Percentiles rank a stretch among this genome's conserved stretches.
phyloP scores from a whole-genome alignment of 1,140 invertebrate species.

The Sminthurides bifidus region DNA sequence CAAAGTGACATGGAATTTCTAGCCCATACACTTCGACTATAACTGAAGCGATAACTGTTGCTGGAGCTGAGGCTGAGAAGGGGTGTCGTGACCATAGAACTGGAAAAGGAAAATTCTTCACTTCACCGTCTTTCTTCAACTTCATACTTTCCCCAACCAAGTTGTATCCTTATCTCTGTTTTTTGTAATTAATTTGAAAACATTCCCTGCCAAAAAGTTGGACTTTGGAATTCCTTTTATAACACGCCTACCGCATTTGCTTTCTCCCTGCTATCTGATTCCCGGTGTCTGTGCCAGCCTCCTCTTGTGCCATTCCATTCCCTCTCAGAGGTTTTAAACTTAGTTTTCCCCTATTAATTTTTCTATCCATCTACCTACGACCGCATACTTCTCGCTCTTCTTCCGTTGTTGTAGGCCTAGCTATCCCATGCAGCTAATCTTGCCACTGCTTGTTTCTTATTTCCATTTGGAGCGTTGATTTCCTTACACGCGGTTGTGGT shows the following conservation, averaged over 20 bases:
- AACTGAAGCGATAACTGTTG: too few species aligned
- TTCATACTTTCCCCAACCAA: too few species aligned
- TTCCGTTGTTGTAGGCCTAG: neutral
- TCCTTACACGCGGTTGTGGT: conserved; percentile 8
- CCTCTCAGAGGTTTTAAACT: neutral
- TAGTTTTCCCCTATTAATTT: too few species aligned
- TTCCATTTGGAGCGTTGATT: neutral
- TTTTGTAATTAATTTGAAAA: conserved; percentile 33
- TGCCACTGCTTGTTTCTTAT: neutral
- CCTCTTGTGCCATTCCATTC: neutral
- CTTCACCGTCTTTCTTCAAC: conserved; percentile 11
- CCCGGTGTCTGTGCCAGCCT: too few species aligned
- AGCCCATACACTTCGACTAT: too few species aligned
- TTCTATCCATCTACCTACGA: neutral
- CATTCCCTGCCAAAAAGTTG: conserved; percentile 16
- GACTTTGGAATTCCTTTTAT: conserved; percentile 16
- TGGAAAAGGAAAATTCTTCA: neutral
- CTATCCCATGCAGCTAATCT: neutral
- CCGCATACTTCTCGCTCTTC: conserved; percentile 9
- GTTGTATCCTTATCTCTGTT: conserved; percentile 25
- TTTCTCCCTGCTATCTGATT: neutral
- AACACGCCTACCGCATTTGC: neutral
- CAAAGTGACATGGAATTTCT: too few species aligned
- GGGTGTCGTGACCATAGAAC: too few species aligned
- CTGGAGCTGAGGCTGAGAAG: too few species aligned